phyloP scores from a whole-genome alignment of 1,140 invertebrate species.

The Gonatopus flavifemur region DNA sequence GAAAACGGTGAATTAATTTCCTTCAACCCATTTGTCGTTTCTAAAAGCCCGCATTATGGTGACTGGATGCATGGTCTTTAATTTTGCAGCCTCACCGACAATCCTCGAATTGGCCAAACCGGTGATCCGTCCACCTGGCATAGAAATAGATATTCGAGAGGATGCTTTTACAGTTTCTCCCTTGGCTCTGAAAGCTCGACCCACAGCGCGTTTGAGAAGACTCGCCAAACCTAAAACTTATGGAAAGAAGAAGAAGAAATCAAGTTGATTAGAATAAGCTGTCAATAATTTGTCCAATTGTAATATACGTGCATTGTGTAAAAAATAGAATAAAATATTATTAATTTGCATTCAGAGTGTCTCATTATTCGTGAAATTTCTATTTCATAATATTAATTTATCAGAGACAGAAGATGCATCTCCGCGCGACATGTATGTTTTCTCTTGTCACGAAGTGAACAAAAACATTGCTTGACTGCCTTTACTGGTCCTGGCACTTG shows the following conservation, averaged over 20 bases:
- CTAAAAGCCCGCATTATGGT: not conserved
- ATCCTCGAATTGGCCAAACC: conserved; percentile 33
- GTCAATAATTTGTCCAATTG: too few relatives aligned
- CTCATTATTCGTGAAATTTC: too few relatives aligned
- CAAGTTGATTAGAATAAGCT: too few relatives aligned
- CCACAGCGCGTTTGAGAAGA: conserved; percentile 28
- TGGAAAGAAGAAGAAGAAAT: conserved; percentile 4
- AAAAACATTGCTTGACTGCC: too few relatives aligned
- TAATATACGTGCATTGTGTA: too few relatives aligned
- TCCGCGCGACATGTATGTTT: too few relatives aligned
- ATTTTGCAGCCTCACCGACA: conserved; percentile 34
- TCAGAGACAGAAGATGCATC: too few relatives aligned
- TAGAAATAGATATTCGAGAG: conserved; percentile 44
- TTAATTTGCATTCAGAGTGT: too few relatives aligned
- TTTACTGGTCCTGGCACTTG: too few relatives aligned
- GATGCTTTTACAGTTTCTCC: conserved; percentile 45
- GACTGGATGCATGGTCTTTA: conserved; percentile 17
- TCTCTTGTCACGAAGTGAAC: too few relatives aligned
- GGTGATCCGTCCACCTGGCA: conserved; percentile 30
- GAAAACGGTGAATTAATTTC: conserved; percentile 2
- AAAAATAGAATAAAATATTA: too few relatives aligned
- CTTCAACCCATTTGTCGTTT: not conserved
- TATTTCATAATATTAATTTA: too few relatives aligned
- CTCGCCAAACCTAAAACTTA: conserved; percentile 38
- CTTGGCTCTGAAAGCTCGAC: conserved; percentile 39